phyloP scores from a whole-genome alignment of 2,888 invertebrate species.

The Yponomeuta evonymella region DNA sequence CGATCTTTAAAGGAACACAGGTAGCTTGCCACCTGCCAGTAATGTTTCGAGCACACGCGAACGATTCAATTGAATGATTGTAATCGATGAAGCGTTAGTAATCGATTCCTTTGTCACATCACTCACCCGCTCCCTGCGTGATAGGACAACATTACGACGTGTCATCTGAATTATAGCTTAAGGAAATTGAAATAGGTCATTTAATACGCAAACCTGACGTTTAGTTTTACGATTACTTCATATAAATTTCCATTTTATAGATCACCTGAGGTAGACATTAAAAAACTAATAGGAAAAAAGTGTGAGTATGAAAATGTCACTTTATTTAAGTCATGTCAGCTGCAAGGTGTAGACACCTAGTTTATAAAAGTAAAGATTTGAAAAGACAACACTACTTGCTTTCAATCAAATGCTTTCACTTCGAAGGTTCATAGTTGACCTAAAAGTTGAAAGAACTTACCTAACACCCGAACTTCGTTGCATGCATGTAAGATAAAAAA shows the following conservation, averaged over 20 bases:
- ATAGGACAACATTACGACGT: conserved; percentile 14
- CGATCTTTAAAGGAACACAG: background rate
- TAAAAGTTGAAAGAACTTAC: background rate
- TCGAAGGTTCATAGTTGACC: background rate
- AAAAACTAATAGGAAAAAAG: background rate
- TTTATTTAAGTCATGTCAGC: background rate
- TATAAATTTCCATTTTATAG: background rate
- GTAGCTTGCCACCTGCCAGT: conserved; percentile 9
- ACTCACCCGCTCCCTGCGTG: conserved; percentile 13
- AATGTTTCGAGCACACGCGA: conserved; percentile 14
- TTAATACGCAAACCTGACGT: conserved; percentile 13
- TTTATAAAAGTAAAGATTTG: background rate
- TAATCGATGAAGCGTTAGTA: conserved; percentile 13
- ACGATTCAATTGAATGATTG: conserved; percentile 16
- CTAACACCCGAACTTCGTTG: background rate
- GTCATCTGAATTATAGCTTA: conserved; percentile 14
- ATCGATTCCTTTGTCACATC: conserved; percentile 16
- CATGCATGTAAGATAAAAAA: background rate
- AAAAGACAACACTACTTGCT: background rate
- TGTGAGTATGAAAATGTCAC: background rate
- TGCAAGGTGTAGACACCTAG: background rate
- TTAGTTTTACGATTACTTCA: conserved; percentile 4
- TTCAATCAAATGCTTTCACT: background rate
- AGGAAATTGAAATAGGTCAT: conserved; percentile 16
- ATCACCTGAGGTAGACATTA: background rate